Percentiles rank a stretch among this genome's conserved stretches.
These are phyloP conservation scores for Coboldia fuscipes DNA, from an alignment of 1,140 invertebrate species.

Conservation along the genomic window DNA sequence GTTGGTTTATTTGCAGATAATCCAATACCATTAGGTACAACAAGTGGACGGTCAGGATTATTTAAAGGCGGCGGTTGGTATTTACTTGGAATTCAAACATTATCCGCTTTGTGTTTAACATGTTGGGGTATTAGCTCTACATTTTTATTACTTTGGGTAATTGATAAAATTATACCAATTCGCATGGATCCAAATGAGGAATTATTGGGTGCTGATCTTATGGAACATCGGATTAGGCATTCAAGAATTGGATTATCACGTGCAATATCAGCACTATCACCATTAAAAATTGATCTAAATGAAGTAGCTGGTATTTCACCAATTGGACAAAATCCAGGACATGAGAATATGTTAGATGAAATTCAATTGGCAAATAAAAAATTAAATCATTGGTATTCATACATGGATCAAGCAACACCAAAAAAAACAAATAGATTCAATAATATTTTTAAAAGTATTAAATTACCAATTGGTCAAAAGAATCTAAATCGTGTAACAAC, in stretches of 20 bases:
- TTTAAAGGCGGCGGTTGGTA: conserved; percentile 75
- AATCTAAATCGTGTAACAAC: no score
- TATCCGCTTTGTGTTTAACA: conserved; percentile 44
- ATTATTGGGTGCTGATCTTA: conserved; percentile 66
- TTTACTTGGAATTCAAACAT: conserved; percentile 57
- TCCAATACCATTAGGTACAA: conserved; percentile 55
- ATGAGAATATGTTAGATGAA: conserved; percentile 24
- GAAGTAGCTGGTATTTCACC: conserved; percentile 23
- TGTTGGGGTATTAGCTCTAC: conserved; percentile 52
- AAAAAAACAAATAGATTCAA: no score
- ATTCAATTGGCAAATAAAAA: conserved; percentile 17
- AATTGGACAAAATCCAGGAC: conserved; percentile 32
- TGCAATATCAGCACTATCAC: conserved; percentile 32
- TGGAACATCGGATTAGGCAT: conserved; percentile 52
- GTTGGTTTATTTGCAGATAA: conserved; percentile 80
- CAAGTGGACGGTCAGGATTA: conserved; percentile 50
- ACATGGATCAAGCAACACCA: no score
- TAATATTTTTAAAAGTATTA: no score
- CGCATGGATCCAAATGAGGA: conserved; percentile 68
- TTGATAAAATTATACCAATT: conserved; percentile 59
- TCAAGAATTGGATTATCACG: conserved; percentile 31
- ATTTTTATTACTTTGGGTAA: conserved; percentile 44
- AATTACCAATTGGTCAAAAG: no score
- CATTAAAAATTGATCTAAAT: conserved; percentile 22
- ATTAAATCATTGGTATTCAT: no score